Evolutionary conservation across 2,113 vertebrate genomes (phyloP), one percentile per base, ranked within the genome.

Genomic region (Tetrax tetrax): DNA sequence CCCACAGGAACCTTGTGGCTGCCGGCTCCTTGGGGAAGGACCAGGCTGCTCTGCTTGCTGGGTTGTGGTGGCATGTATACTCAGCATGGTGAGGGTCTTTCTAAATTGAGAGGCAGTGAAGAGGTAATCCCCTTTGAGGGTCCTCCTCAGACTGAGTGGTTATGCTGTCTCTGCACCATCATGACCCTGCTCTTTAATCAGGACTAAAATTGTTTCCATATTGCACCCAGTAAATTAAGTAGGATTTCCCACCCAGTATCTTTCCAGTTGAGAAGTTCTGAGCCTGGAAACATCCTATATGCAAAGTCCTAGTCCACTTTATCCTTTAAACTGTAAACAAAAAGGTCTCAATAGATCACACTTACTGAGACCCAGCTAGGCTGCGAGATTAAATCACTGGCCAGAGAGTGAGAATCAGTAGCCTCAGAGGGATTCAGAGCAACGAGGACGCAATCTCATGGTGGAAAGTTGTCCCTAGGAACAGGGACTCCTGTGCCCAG

Each of bases 31-130:
- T 1, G 2, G 25, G 13, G 37, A 45, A n/a, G 15, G 17, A 80
- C 9, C 12, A 61, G 35, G 19, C 50, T 70, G 14, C 54, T 83
- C 33, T 0, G 0, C 51, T 79, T 1, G 0, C 22, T 9, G 19
- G 12, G 13, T 59, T 79, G n/a, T 68, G 57, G 43, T 60, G 53
- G 45, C 45, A 28, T 0, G 7, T 27, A 74, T 61, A 47, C 25
- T 68, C 25, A 29, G 17, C 7, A 27, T 31, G 47, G 35, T 60
- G 15, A 76, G 7, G 28, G 12, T 79, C 50, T 71, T 86, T 45
- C 45, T 60, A 85, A 91, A 29, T 11, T 61, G 19, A 90, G 53
- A 60, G 16, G 2, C n/a, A 17, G 15, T 8, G 3, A 75, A 57
- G 12, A 24, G 14, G 7, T 69, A 43, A 64, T 48, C n/a, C 9